These are phyloP conservation scores for Acleris literana DNA, from an alignment of 2,888 invertebrate species.

Conservation along the genomic window DNA sequence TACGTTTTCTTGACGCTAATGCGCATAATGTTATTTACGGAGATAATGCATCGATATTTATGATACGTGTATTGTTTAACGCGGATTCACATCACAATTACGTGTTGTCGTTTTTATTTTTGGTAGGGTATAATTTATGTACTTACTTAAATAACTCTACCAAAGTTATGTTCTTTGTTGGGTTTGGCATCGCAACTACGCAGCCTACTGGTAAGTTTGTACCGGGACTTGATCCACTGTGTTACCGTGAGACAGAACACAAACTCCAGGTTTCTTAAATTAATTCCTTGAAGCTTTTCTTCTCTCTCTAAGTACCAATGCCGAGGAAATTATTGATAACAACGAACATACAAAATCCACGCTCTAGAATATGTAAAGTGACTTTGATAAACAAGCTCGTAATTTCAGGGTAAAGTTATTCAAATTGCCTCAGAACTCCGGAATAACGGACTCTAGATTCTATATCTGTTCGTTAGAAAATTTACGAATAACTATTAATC, in stretches of 20 bases:
- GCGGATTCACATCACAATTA: too few species aligned
- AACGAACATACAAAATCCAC: constrained; percentile 1
- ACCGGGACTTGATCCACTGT: too few species aligned
- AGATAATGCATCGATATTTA: neutral
- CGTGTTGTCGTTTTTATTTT: too few species aligned
- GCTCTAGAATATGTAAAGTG: constrained; percentile 16
- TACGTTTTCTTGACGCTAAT: constrained; percentile 21
- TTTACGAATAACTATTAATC: constrained; percentile 34
- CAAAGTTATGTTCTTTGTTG: too few species aligned
- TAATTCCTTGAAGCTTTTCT: too few species aligned
- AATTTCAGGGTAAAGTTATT: constrained; percentile 35
- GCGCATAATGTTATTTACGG: constrained; percentile 2
- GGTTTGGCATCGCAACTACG: too few species aligned
- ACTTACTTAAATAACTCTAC: too few species aligned
- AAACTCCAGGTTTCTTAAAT: too few species aligned
- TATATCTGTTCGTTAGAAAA: constrained; percentile 32
- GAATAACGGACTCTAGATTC: constrained; percentile 27
- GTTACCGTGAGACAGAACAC: too few species aligned
- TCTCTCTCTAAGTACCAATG: neutral
- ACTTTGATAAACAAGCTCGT: constrained; percentile 37
- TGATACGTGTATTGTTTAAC: neutral
- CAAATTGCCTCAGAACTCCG: constrained; percentile 31
- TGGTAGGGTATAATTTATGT: too few species aligned
- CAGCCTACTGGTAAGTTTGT: too few species aligned
- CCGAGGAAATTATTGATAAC: constrained; percentile 2